Conservation (phyloP, 2,113 vertebrate species). For the Chloroceryle aenea region DNA sequence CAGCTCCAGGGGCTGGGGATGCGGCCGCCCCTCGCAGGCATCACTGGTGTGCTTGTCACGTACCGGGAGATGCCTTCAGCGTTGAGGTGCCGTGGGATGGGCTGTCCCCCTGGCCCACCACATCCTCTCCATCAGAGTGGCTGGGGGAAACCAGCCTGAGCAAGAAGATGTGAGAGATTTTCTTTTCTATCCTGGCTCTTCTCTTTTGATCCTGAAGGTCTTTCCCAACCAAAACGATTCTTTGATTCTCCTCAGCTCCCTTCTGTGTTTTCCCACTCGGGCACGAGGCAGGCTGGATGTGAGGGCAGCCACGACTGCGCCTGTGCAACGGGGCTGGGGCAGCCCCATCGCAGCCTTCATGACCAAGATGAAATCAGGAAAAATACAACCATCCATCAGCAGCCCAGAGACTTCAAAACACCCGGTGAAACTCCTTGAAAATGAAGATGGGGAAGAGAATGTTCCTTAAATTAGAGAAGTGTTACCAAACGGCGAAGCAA, state of each 20-base stretch:
- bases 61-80: neutral
- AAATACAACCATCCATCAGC: neutral
- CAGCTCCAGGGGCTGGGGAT: neutral
- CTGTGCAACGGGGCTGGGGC: neutral
- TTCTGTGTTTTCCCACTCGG: neutral
- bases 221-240: too few species aligned
- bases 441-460: neutral
- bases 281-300: neutral
- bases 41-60: rapidly evolving
- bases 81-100: too few species aligned
- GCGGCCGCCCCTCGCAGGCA: neutral
- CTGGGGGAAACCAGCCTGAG: neutral
- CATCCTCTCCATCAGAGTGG: neutral
- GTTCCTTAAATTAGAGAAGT: neutral
- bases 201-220: neutral
- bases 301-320: neutral
- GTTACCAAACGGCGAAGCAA: neutral
- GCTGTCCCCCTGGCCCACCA: neutral
- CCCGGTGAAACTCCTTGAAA: neutral
- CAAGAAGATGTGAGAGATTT: neutral
- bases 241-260: too few species aligned
- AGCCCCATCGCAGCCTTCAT: neutral
- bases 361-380: neutral
- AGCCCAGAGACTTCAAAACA: neutral
- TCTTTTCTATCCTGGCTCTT: neutral